Conservation (phyloP, 2,888 invertebrate genomes). For the Sycophila texana region DNA sequence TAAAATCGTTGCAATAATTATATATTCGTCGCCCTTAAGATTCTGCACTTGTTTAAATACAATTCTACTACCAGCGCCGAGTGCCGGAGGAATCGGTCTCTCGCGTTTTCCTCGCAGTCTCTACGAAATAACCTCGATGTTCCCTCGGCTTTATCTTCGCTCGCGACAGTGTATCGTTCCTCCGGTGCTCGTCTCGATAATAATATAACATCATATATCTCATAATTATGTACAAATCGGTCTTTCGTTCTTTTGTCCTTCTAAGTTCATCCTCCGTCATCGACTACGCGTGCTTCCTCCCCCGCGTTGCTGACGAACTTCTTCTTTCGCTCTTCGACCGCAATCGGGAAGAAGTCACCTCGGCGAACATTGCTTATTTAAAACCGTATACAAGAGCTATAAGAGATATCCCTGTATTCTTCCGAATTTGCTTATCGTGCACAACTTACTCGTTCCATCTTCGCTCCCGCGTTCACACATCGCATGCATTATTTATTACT, state of each 20-base stretch:
- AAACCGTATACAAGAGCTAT: conserved; percentile 39
- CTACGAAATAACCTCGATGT: not conserved
- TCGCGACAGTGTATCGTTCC: not conserved
- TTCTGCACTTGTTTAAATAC: conserved; percentile 54
- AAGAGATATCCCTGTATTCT: conserved; percentile 71
- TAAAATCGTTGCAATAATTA: conserved; percentile 43
- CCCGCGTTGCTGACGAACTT: conserved; percentile 27
- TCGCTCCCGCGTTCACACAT: not conserved
- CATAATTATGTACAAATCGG: conserved; percentile 72
- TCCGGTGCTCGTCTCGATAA: conserved; percentile 56
- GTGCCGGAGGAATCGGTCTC: conserved; percentile 31
- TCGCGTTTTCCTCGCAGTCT: not conserved
- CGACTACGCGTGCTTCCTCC: conserved; percentile 40
- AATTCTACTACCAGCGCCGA: conserved; percentile 35
- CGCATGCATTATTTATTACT: conserved; percentile 44
- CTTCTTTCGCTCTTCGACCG: conserved; percentile 17
- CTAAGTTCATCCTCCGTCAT: conserved; percentile 6
- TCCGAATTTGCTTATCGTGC: conserved; percentile 73
- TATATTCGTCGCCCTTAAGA: conserved; percentile 42
- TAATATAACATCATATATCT: conserved; percentile 66
- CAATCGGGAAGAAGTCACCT: conserved; percentile 16
- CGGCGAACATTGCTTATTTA: conserved; percentile 21
- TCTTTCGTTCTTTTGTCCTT: conserved; percentile 57
- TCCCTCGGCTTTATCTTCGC: not conserved
- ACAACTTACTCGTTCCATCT: conserved; percentile 39